These are phyloP conservation scores for Oreochromis tanganicae DNA, from an alignment of 2,113 vertebrate genomes.

Conservation along the genomic window DNA sequence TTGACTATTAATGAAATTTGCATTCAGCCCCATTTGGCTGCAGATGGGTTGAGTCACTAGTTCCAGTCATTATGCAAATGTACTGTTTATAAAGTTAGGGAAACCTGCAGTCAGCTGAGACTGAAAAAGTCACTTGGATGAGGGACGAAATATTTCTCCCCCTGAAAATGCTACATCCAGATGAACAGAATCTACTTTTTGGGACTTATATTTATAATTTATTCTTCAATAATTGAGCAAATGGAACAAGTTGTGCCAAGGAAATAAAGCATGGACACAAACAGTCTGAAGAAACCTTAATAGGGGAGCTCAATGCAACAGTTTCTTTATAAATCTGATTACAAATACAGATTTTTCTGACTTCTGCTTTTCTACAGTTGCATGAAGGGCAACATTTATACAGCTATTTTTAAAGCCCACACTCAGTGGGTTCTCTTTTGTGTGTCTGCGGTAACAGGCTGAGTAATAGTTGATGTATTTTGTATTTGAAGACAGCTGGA, in stretches of 20 bases:
- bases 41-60: background rate
- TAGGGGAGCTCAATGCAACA: fast-evolving
- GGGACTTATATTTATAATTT: fast-evolving
- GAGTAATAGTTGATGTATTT: background rate
- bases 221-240: background rate
- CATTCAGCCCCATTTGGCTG: background rate
- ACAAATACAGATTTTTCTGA: background rate
- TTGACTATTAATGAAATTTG: background rate
- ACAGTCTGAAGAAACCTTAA: background rate
- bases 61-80: background rate
- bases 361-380: background rate
- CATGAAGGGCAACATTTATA: background rate
- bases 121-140: too few species aligned
- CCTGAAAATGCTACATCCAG: background rate
- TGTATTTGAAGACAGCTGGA: background rate
- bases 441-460: background rate
- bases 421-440: background rate
- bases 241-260: background rate
- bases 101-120: background rate
- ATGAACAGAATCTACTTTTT: background rate
- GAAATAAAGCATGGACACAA: background rate
- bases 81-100: background rate
- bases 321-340: background rate
- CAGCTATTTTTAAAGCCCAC: background rate
- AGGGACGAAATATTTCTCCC: background rate